These are phyloP conservation scores for Leistus spinibarbis DNA, from an alignment of 2,888 invertebrate species.

Conservation along the genomic window DNA sequence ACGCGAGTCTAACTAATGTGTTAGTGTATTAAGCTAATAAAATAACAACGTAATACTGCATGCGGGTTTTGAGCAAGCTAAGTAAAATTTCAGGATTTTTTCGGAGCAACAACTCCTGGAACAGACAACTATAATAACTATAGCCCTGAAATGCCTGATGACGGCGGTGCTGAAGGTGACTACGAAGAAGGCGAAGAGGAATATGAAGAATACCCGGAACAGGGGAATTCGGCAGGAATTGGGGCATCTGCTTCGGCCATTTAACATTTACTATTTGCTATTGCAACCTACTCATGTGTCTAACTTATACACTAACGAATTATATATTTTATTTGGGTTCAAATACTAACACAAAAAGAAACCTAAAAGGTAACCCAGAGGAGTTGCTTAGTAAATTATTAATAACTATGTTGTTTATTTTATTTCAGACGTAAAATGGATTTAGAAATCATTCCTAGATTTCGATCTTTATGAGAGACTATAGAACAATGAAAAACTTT, in stretches of 20 bases:
- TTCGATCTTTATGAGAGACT: constrained; percentile 20
- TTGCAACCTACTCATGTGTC: constrained; percentile 33
- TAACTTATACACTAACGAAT: constrained; percentile 39
- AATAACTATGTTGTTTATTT: neutral
- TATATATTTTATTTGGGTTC: constrained; percentile 11
- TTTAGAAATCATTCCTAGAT: neutral
- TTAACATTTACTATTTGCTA: constrained; percentile 49
- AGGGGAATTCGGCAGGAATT: constrained; percentile 53
- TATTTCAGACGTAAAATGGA: constrained; percentile 25
- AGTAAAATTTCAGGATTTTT: constrained; percentile 17
- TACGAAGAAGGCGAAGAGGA: constrained; percentile 61
- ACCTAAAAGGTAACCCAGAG: neutral
- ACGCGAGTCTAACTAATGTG: neutral
- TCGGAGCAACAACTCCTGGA: constrained; percentile 35
- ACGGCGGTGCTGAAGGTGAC: constrained; percentile 60
- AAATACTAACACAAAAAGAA: neutral
- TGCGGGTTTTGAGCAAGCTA: neutral
- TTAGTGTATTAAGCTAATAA: neutral
- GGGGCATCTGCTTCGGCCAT: constrained; percentile 52
- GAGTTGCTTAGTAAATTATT: neutral
- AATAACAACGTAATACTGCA: neutral
- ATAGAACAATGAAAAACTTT: constrained; percentile 19
- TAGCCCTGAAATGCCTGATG: constrained; percentile 52
- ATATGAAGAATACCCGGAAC: constrained; percentile 66
- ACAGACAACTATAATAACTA: constrained; percentile 34